Evolutionary conservation across 2,797 vertebrate species (phyloP), one percentile per base, ranked within the genome.

Genomic region (Myotis daubentonii): DNA sequence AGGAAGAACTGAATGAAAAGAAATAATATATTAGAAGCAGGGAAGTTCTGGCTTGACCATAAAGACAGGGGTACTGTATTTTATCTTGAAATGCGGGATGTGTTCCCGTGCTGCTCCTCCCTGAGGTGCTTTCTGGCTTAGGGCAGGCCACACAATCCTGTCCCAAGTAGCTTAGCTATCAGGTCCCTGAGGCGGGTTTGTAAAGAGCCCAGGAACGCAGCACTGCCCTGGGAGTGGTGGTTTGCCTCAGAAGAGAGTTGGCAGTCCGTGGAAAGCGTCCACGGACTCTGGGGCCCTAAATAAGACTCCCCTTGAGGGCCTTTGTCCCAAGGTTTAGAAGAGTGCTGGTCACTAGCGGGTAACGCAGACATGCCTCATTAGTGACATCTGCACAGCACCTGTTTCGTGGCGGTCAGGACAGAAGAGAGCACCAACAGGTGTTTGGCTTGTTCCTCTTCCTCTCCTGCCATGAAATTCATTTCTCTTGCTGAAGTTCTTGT

Each of bases 1-100:
- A 89, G 79, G 47, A 85, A 44, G 41, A 44, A 47, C 36, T 8
- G 22, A 38, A 74, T 62, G 68, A 33, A 89, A 79, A 92, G 44
- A 93, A 94, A 55, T 86, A 38, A n/a, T 70, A 70, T 22, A 47
- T 60, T 22, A 84, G 47, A 95, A 83, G 41, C 60, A 53, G 38
- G 33, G 23, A 44, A 15, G 12, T 72, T 81, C 72, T 62, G 62
- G 10, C 53, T n/a, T 62, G 55, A 36, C 55, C 2, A 5, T 72
- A 74, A 78, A 38, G 44, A 25, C 38, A 0, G 68, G 19, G n/a
- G 12, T 22, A 20, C 2, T 33, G 65, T 3, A 33, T 72, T 57
- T 13, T 38, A 44, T 16, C 6, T 0, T 36, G n/a, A 47, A 41
- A 16, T 79, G 60, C 20, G 11, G 16, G 16, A 6, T 47, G 9